Base-by-base conservation (phyloP, 1,140 invertebrate genomes). In the fruit fly (Drosophila melanogaster) region DNA sequence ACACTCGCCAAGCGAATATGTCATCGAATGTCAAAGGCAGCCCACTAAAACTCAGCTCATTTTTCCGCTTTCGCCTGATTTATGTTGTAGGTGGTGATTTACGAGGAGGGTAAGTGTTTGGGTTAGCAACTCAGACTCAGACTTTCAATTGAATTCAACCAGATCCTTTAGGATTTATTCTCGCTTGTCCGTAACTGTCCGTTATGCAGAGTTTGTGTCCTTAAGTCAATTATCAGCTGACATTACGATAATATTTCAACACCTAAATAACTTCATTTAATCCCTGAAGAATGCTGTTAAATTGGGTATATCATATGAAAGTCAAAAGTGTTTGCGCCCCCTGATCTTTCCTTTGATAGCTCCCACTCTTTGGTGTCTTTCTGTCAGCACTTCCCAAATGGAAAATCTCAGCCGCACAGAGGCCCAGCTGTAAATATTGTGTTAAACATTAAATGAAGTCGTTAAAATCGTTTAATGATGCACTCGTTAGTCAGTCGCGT, bases 381-480 rank as follows among this genome's bases (percentile, higher is more conserved):
- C 55, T 57, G 55, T 58, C 56, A 37, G 12, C 56, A 35, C 49
- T 11, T 19, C 15, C 14, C 1, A 10, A 44, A 19, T n/a, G 22
- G 54, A 19, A 59, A 56, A 54, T 54, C 37, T 15, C 37, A 54
- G 75, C 40, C 50, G 41, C 35, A 53, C 24, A 12, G 41, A n/a
- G 41, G 10, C 8, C 44, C 38, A 54, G 80, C 77, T 81, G 81
- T 86, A 86, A 86, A 86, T 85, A 83, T 80, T 80, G 73, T 89
- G 84, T 83, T 89, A 90, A 77, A 84, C 79, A 83, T 71, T 80
- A 77, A 78, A 90, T 90, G 85, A 89, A 89, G 85, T 89, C 84
- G 85, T 90, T 86, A 81, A 86, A 90, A 83, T 79, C 67, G 62
- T 90, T 83, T 90, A 85, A 86, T 90, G 86, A 77, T 90, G 86